Base-by-base conservation (phyloP, 2,113 vertebrate genomes). In the Cinclus mexicanus region DNA sequence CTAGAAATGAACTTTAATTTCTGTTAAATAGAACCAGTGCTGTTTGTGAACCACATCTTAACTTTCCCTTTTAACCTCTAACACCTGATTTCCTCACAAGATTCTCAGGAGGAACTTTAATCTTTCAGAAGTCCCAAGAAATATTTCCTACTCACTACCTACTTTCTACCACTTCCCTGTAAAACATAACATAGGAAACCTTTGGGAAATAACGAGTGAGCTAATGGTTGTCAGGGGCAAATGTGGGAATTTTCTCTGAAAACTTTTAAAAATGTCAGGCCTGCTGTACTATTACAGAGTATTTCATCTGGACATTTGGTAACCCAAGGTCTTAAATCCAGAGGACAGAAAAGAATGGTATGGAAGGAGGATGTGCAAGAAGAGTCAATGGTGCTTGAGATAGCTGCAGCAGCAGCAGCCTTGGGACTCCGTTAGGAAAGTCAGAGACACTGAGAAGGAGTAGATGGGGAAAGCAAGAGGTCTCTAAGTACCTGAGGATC, bases 171-270 rank as follows among this genome's bases (percentile, higher is more conserved):
- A 92, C 60, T 94, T 96, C 86, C 83, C 90, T 81, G 42, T 92
- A 83, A 77, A 94, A 70, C 11, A 59, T 74, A 90, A 74, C 79
- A 55, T 19, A 84, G 70, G 52, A 95, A 97, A 94, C 41, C 83
- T 95, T 89, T 71, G 86, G 83, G 89, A 94, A 97, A 94, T 79
- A 97, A 90, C 15, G 6, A 95, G 60, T 92, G 80, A 95, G 72
- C 20, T 95, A 93, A 94, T 75, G 35, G 49, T 76, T 94, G 63
- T 63, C 23, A 60, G 67, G 77, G 88, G 61, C 7, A 94, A 94
- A 92, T 63, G 77, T 72, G 93, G 95, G 89, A 94, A 79, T 94
- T 96, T 95, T 96, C 53, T 59, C 41, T 87, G 41, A 84, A 87
- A 94, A 95, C 33, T 94, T 95, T 57, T 39, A 71, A 84, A 84